A percentile compares a stretch with the other conserved stretches of the same genome.
Conservation (phyloP, 2,113 vertebrate genomes). For the Daubentonia madagascariensis region DNA sequence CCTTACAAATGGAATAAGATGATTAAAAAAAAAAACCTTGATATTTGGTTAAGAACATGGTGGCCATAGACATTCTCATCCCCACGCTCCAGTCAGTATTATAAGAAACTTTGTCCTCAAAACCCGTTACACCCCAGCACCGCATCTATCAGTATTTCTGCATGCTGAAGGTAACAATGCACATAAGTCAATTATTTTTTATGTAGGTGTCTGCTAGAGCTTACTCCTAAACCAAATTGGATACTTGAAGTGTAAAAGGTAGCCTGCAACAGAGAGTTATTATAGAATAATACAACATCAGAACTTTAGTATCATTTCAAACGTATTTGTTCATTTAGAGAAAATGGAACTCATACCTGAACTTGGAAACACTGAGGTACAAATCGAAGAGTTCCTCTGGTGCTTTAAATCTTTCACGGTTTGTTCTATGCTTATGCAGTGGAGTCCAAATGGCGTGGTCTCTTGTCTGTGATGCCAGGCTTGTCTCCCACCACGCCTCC, state of each 20-base stretch:
- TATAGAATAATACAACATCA: background rate
- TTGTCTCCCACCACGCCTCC: background rate
- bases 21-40: background rate
- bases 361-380: background rate
- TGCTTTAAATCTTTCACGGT: background rate
- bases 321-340: background rate
- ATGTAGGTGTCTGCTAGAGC: background rate
- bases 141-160: background rate
- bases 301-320: background rate
- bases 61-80: background rate
- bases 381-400: background rate
- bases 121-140: background rate
- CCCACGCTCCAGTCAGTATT: background rate
- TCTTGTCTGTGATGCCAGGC: background rate
- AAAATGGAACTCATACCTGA: background rate
- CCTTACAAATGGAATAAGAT: background rate
- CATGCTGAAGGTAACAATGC: background rate
- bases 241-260: background rate
- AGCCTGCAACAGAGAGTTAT: background rate
- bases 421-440: background rate
- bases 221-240: background rate
- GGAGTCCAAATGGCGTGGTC: background rate
- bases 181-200: background rate
- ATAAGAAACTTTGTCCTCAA: background rate
- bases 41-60: background rate